Percentiles rank a stretch among this genome's conserved stretches.
Evolutionary conservation across 2,797 vertebrate species (phyloP).

Genomic region (Nannoperca obscura): DNA sequence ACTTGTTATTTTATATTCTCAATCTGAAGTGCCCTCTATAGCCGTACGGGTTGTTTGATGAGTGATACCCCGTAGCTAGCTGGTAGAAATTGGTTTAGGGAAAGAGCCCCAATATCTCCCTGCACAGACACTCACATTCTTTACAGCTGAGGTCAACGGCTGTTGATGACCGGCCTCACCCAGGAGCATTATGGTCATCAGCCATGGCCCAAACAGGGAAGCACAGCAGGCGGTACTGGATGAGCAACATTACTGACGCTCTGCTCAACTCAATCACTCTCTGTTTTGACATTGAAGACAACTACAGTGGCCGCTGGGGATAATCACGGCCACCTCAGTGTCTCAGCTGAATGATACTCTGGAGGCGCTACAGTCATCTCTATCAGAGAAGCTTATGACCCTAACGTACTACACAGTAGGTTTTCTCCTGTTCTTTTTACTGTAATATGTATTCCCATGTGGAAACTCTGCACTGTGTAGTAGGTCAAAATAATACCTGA

Average conservation of each 20-base stretch:
- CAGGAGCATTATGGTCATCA: constrained; percentile 48
- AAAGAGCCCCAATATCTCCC: constrained; percentile 11
- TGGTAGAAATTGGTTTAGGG: neutral
- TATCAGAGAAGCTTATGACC: constrained; percentile 29
- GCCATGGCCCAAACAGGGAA: constrained; percentile 39
- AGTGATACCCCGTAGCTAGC: neutral
- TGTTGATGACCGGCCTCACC: constrained; percentile 43
- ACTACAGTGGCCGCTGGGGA: constrained; percentile 38
- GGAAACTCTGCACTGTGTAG: constrained; percentile 23
- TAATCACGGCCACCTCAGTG: constrained; percentile 61
- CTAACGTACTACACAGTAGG: constrained; percentile 15
- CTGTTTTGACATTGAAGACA: constrained; percentile 51
- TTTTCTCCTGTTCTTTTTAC: constrained; percentile 23
- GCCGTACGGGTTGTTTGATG: neutral
- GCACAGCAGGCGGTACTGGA: constrained; percentile 23
- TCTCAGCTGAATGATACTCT: constrained; percentile 57
- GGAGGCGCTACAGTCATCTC: constrained; percentile 35
- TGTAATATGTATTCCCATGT: constrained; percentile 31
- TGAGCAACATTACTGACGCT: constrained; percentile 39
- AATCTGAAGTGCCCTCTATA: neutral
- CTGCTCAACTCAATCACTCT: constrained; percentile 44
- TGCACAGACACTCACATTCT: neutral
- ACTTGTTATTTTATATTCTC: neutral
- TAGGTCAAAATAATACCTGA: constrained; percentile 51
- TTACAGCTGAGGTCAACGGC: constrained; percentile 36